Evolutionary conservation across 2,888 invertebrate species (phyloP).

Genomic region (Ochropleura leucogaster): DNA sequence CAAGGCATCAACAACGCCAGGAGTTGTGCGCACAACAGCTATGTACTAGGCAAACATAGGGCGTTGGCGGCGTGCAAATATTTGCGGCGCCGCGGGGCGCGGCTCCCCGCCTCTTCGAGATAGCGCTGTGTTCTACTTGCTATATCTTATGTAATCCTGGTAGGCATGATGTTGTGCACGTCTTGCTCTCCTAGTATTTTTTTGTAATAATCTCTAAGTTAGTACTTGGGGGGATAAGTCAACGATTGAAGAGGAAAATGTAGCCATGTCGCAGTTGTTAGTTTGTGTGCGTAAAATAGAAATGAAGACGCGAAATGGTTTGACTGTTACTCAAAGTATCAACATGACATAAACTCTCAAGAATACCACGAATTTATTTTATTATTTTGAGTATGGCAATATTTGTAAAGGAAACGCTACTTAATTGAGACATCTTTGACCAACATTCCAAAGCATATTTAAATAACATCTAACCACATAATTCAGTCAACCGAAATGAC

Average conservation of each 20-base stretch:
- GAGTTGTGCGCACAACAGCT: slow-evolving; percentile 69
- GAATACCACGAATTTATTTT: neutral
- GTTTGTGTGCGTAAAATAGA: neutral
- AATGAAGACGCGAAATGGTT: neutral
- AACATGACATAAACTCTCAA: neutral
- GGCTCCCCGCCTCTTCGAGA: slow-evolving; percentile 72
- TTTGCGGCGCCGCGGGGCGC: slow-evolving; percentile 74
- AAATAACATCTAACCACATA: slow-evolving; percentile 36
- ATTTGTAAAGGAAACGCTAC: neutral
- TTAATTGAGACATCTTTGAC: neutral
- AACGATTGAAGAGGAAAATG: slow-evolving; percentile 10
- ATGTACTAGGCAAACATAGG: slow-evolving; percentile 80
- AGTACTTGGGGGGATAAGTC: neutral
- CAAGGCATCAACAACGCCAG: slow-evolving; percentile 73
- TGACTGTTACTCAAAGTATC: neutral
- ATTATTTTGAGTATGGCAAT: neutral
- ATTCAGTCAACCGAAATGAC: slow-evolving; percentile 51
- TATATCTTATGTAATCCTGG: slow-evolving; percentile 77
- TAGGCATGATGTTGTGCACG: slow-evolving; percentile 67
- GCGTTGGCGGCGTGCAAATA: slow-evolving; percentile 78
- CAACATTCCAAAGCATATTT: slow-evolving; percentile 1
- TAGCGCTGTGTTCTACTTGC: slow-evolving; percentile 72
- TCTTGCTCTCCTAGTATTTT: slow-evolving; percentile 61
- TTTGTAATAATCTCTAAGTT: slow-evolving; percentile 35
- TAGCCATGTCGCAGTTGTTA: neutral